Percentiles rank a stretch among this genome's conserved stretches.
phyloP scores from a whole-genome alignment of 1,140 invertebrate genomes.

The Hirudo medicinalis region DNA sequence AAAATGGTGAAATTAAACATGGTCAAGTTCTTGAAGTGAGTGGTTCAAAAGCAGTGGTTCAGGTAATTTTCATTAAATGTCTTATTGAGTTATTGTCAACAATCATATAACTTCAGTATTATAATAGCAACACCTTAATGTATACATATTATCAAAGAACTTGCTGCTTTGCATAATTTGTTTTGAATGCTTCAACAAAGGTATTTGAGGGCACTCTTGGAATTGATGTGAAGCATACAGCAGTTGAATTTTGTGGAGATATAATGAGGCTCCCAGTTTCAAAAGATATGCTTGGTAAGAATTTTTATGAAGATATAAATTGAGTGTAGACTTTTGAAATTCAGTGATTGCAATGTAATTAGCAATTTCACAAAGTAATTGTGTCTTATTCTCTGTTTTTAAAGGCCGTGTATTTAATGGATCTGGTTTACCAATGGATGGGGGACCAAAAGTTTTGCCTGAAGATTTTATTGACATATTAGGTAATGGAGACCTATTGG shows the following conservation, averaged over 20 bases:
- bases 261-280: slow-evolving; percentile 88
- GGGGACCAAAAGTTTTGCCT: slow-evolving; percentile 83
- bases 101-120: not conserved
- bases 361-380: not conserved
- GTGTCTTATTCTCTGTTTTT: not conserved
- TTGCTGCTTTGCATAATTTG: not conserved
- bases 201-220: slow-evolving; percentile 95
- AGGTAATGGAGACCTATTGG: too few relatives aligned
- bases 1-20: slow-evolving; percentile 78
- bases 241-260: slow-evolving; percentile 92
- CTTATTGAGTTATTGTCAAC: not conserved
- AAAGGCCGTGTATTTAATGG: slow-evolving; percentile 77
- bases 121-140: not conserved
- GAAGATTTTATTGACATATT: slow-evolving; percentile 86
- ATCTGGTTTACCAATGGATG: slow-evolving; percentile 92
- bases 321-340: not conserved
- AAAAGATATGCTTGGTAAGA: slow-evolving; percentile 76
- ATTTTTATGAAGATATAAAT: not conserved
- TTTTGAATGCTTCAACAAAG: slow-evolving; percentile 36
- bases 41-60: slow-evolving; percentile 86
- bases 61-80: slow-evolving; percentile 40
- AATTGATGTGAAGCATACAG: slow-evolving; percentile 91
- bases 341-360: not conserved
- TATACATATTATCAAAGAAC: too few relatives aligned
- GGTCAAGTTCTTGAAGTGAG: slow-evolving; percentile 92